Base-by-base conservation (phyloP, 2,888 invertebrate species). In the Dryadula phaetusa region DNA sequence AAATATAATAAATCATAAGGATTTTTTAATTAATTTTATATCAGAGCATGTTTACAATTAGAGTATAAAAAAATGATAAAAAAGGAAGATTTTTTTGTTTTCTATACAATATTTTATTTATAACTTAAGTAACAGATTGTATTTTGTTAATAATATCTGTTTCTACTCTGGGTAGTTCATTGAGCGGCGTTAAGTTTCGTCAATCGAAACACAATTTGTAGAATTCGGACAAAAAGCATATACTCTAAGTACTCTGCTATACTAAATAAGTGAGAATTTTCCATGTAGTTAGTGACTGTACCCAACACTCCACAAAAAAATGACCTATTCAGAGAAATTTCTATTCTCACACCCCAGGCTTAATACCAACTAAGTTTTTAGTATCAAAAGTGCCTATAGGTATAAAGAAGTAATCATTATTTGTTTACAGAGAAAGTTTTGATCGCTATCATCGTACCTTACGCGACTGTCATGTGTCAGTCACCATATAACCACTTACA, bases 381-480 rank as follows among this genome's bases (percentile, higher is more conserved):
- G 16, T 44, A 18, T 18, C 40, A 44, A 60, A 25, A 16, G 12
- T 1, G 16, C 28, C 42, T 44, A n/a, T 20, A 56, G 40, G 58
- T 28, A 28, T 22, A 44, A 12, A 32, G 8, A 28, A 16, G 16
- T 42, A 28, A 14, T 3, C 4, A 25, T 44, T 60, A 46, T 60
- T 46, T 60, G 44, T 18, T 60, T 14, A 60, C 7, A 46, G 60
- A 44, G 60, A 60, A 60, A 60, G 60, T 60, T 58, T 18, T 60
- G 60, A 60, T 60, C 18, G 60, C 18, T 32, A 44, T 44, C 32
- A 25, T 28, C 18, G 44, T 44, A 56, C 40, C n/a, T 40, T 56
- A 60, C 42, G n/a, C 18, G 16, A 46, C 42, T 60, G 60, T 60
- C 44, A 44, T 32, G 8, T 60, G 60, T 44, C 60, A 60, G 44